Base-by-base conservation (phyloP, 2,888 invertebrate genomes). In the Pantelozetes paolii region DNA sequence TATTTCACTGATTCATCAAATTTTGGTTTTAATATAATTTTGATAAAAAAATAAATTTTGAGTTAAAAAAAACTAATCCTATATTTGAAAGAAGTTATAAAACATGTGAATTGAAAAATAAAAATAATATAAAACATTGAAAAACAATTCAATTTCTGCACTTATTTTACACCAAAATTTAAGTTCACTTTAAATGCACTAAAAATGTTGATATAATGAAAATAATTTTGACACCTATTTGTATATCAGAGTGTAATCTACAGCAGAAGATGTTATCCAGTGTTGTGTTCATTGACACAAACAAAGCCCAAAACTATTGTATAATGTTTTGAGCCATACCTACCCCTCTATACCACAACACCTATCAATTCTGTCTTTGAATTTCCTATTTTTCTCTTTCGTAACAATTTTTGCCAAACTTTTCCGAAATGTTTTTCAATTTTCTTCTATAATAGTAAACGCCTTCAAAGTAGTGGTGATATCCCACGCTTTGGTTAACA, bases 401-500 rank as follows among this genome's bases (percentile, higher is more conserved):
- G 23, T 54, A 54, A 54, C 23, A 54, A 54, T 54, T 23, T 54
- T 54, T 54, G 36, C 6, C n/a, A n/a, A n/a, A n/a, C 40, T 54
- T 54, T 54, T 23, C 23, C 13, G 13, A 54, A 54, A 23, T 23
- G 13, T 54, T 23, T 23, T 23, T 23, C 23, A 54, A 23, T 54
- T 54, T 20, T 13, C 13, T 23, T 23, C 54, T 23, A 23, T 20
- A 23, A 54, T 54, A 20, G 54, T 26, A 54, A 54, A 54, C 54
- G 54, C 54, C 54, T 54, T 54, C 26, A 23, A 23, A 23, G 20
- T 54, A 13, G 20, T 54, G 54, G 23, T 23, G 23, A 20, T 23
- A 54, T 54, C 54, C 54, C 54, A 54, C 54, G 54, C 54, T 54
- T 54, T 54, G 54, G 54, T 23, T 23, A n/a, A 23, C 23, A 54